Percentiles rank a stretch among this genome's conserved stretches.
These are phyloP conservation scores for Myotis davidii DNA, from an alignment of 2,113 vertebrate species.

Conservation along the genomic window DNA sequence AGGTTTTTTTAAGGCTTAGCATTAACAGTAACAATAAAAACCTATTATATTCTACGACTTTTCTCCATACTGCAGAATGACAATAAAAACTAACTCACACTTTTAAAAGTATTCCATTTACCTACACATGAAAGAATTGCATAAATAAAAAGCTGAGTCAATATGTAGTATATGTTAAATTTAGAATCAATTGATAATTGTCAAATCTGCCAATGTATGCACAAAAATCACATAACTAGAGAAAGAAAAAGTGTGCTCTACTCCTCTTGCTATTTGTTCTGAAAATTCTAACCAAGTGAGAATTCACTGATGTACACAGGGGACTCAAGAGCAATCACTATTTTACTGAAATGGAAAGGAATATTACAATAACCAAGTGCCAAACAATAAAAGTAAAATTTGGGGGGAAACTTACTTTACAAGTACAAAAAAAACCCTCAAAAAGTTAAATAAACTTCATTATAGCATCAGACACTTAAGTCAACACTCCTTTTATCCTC, in stretches of 20 bases:
- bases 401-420: neutral
- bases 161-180: slow-evolving; percentile 21
- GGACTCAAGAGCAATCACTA: neutral
- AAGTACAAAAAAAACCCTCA: neutral
- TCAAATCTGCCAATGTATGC: slow-evolving; percentile 1
- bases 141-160: slow-evolving; percentile 38
- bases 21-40: neutral
- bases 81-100: neutral
- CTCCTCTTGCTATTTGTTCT: neutral
- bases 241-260: neutral
- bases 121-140: slow-evolving; percentile 32
- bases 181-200: neutral
- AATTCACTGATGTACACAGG: neutral
- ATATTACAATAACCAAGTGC: neutral
- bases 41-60: neutral
- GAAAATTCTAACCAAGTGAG: neutral
- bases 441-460: neutral
- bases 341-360: slow-evolving; percentile 27
- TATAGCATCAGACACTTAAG: neutral
- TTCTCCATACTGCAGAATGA: neutral
- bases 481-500: neutral
- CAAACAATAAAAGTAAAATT: neutral
- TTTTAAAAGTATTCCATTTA: slow-evolving; percentile 34
- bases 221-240: neutral
- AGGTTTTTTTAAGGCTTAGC: neutral